Conservation (phyloP, 2,888 invertebrate genomes). For the Synanthedon andrenaeformis region DNA sequence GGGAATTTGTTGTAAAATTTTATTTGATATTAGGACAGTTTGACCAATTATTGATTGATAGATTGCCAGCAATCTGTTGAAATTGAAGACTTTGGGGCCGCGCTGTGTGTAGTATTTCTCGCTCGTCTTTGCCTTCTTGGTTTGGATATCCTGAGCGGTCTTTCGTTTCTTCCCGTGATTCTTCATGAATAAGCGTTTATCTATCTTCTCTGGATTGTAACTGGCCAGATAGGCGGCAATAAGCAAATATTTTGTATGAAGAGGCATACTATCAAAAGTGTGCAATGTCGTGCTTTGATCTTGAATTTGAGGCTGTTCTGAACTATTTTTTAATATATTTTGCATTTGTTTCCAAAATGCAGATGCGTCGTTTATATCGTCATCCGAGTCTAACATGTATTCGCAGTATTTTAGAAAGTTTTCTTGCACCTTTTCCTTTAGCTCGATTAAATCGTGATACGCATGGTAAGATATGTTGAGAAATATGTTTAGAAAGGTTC, state of each 20-base stretch:
- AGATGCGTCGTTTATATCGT: conserved; percentile 73
- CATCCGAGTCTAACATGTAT: conserved; percentile 77
- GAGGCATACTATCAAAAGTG: conserved; percentile 72
- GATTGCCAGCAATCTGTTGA: conserved; percentile 87
- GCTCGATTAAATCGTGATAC: conserved; percentile 87
- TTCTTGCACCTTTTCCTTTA: conserved; percentile 82
- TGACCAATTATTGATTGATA: conserved; percentile 91
- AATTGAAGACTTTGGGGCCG: conserved; percentile 85
- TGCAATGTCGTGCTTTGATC: conserved; percentile 27
- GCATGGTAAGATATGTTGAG: conserved; percentile 86
- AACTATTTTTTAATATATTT: conserved; percentile 78
- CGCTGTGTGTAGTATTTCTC: conserved; percentile 75
- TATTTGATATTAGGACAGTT: conserved; percentile 86
- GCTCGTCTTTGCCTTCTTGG: conserved; percentile 70
- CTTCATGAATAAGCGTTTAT: conserved; percentile 88
- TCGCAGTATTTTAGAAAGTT: conserved; percentile 84
- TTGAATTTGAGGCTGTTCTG: conserved; percentile 67
- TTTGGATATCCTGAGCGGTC: conserved; percentile 69
- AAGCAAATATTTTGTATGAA: conserved; percentile 88
- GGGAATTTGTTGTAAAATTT: conserved; percentile 87
- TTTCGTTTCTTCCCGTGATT: conserved; percentile 80
- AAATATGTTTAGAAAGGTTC: conserved; percentile 84
- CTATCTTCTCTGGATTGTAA: conserved; percentile 90
- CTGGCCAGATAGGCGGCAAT: conserved; percentile 94
- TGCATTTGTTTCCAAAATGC: conserved; percentile 85